These are phyloP conservation scores for Folsomia candida DNA, from an alignment of 2,888 invertebrate genomes.

Conservation along the genomic window DNA sequence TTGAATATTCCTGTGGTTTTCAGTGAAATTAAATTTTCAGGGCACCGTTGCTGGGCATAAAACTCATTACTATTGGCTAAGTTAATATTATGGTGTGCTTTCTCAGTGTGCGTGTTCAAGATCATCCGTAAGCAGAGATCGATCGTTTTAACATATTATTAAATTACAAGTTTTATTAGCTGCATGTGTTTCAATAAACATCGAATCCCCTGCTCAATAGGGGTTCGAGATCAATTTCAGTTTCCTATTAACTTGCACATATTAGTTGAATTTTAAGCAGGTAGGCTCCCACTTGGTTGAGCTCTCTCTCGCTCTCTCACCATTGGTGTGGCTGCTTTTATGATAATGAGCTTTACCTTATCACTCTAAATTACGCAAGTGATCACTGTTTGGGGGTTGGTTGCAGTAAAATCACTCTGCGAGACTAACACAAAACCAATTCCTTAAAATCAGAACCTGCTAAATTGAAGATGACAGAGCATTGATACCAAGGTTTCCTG, in stretches of 20 bases:
- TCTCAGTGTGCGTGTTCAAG: background rate
- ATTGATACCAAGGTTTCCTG: too few species aligned
- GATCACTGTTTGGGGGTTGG: background rate
- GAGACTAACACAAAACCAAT: too few species aligned
- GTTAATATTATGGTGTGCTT: background rate
- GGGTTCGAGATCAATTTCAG: conserved; percentile 18
- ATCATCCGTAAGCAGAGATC: background rate
- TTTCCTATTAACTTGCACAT: conserved; percentile 20
- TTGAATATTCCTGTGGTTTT: background rate
- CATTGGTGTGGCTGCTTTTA: background rate
- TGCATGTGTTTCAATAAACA: conserved; percentile 21
- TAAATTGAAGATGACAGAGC: background rate
- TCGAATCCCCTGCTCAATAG: conserved; percentile 14
- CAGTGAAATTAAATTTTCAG: background rate
- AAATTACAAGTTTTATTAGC: conserved; percentile 23
- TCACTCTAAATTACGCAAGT: conserved; percentile 14
- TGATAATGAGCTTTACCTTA: background rate
- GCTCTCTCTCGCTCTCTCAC: background rate
- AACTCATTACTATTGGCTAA: background rate
- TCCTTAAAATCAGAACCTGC: background rate
- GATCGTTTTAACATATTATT: conserved; percentile 11
- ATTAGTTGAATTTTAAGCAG: conserved; percentile 18
- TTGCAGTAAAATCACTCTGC: background rate
- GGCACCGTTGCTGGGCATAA: background rate
- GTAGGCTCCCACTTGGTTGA: conserved; percentile 4